These are phyloP conservation scores for Vanacampus margaritifer DNA, from an alignment of 2,113 vertebrate genomes.

Conservation along the genomic window DNA sequence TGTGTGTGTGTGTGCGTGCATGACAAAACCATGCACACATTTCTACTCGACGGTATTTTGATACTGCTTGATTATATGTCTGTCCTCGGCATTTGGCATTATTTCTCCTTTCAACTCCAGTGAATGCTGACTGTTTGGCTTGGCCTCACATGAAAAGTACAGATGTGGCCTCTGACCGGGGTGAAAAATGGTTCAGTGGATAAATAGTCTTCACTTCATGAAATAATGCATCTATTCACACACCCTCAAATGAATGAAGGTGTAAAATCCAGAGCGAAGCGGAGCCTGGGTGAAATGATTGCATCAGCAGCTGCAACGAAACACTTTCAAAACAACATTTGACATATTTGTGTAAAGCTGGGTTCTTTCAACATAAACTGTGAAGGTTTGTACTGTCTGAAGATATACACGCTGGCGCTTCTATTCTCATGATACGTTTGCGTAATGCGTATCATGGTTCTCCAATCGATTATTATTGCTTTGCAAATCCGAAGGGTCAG, in stretches of 20 bases:
- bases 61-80: constrained; percentile 52
- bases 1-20: neutral
- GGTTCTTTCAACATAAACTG: constrained; percentile 3
- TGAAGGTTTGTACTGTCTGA: neutral
- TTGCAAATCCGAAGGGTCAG: constrained; percentile 11
- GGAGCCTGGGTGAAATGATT: constrained; percentile 16
- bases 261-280: constrained; percentile 32
- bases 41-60: constrained; percentile 31
- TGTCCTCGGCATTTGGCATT: constrained; percentile 39
- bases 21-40: constrained; percentile 4
- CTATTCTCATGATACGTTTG: constrained; percentile 18
- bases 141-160: constrained; percentile 51
- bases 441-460: neutral
- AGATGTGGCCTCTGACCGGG: constrained; percentile 48
- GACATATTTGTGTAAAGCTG: neutral
- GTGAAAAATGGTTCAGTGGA: constrained; percentile 60
- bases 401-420: constrained; percentile 1
- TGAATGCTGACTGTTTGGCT: constrained; percentile 51
- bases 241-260: constrained; percentile 29
- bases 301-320: constrained; percentile 10
- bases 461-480: neutral
- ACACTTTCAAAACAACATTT: constrained; percentile 3
- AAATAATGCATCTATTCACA: constrained; percentile 39
- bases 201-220: constrained; percentile 48
- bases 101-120: constrained; percentile 32